Evolutionary conservation across 2,888 invertebrate species (phyloP).

Genomic region (Toxonevra muliebris): DNA sequence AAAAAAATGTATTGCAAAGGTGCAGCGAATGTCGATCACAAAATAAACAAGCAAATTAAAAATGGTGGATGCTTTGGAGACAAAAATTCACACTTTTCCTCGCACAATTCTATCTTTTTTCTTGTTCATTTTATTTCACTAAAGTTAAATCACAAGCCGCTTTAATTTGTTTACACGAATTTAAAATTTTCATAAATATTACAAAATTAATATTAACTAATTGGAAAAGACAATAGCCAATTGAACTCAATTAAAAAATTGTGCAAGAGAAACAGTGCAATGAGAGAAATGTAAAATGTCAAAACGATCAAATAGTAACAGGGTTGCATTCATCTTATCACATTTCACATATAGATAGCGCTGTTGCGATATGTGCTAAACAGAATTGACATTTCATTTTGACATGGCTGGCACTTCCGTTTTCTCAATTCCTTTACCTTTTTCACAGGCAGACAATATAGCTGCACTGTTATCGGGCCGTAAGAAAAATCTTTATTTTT

Average conservation of each 20-base stretch:
- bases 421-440: slow-evolving; percentile 62
- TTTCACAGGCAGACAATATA: slow-evolving; percentile 62
- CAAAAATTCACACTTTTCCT: slow-evolving; percentile 12
- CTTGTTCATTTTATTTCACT: too few species aligned
- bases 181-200: too few species aligned
- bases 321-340: background rate
- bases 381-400: slow-evolving; percentile 41
- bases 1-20: background rate
- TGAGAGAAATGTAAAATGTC: slow-evolving; percentile 17
- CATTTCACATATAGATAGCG: slow-evolving; percentile 34
- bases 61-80: slow-evolving; percentile 49
- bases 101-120: background rate
- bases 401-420: slow-evolving; percentile 53
- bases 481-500: slow-evolving; percentile 59
- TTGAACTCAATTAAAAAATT: slow-evolving; percentile 25
- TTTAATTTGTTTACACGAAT: too few species aligned
- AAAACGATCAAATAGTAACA: slow-evolving; percentile 18
- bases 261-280: slow-evolving; percentile 42
- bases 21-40: slow-evolving; percentile 54
- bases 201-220: too few species aligned
- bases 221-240: slow-evolving; percentile 1
- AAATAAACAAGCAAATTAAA: slow-evolving; percentile 61
- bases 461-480: slow-evolving; percentile 60
- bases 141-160: too few species aligned
- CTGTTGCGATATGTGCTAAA: slow-evolving; percentile 1